Base-by-base conservation (phyloP, 2,888 invertebrate genomes). In the Electrophaes corylata region DNA sequence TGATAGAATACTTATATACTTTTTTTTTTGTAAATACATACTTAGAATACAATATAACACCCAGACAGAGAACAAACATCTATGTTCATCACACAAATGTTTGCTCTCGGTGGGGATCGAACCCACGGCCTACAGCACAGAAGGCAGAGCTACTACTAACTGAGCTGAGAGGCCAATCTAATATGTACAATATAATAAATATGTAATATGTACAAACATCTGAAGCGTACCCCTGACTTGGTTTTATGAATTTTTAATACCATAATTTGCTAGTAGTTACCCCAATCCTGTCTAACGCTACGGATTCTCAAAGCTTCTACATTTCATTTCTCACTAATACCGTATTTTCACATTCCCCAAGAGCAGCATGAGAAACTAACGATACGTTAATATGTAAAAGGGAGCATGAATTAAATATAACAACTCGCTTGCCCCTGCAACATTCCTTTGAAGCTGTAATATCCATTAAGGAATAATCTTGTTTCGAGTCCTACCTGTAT, bases 391-490 rank as follows among this genome's bases (percentile, higher is more conserved):
- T 61, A 62, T 59, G 53, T 59, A 53, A 62, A 54, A 54, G 54
- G 33, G 50, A 53, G 44, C 52, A 50, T 62, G 54, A 57, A 57
- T 59, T 60, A 59, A 29, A 59, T 61, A 53, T 53, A 60, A 58
- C 54, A 46, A 47, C 57, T 37, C 23, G 39, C 48, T 44, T 49
- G 55, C 47, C 46, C 20, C 41, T 57, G 26, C 49, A 50, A 43
- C 46, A 53, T 60, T 60, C 58, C 64, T 59, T 62, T 59, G 60
- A 60, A 55, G 60, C 49, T 59, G 54, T 62, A 48, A 59, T 57
- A 51, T 37, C 50, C 48, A 60, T 64, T 62, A 52, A 44, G 64
- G 39, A 54, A 51, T 65, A 56, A 64, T 60, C 50, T 46, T 35
- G 50, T 64, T 62, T 47, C 3, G 49, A 63, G 60, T 56, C 60